Percentiles rank a stretch among this genome's conserved stretches.
Conservation (phyloP, 2,113 vertebrate species). For the Bambusicola thoracicus region DNA sequence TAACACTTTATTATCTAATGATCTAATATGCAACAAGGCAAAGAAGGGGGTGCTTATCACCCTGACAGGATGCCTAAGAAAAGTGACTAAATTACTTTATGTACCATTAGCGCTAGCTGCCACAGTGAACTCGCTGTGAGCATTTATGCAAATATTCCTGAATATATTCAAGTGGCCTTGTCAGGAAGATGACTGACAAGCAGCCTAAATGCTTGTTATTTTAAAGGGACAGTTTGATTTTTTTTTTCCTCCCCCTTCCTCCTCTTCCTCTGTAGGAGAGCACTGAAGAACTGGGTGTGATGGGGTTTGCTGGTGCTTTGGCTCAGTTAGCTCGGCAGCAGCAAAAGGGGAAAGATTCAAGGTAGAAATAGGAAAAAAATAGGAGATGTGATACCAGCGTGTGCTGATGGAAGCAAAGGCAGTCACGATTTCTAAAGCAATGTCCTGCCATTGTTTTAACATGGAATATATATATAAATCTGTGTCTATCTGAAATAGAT, state of each 20-base stretch:
- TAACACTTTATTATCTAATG: slow-evolving; percentile 88
- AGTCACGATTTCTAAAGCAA: neutral
- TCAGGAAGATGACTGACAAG: slow-evolving; percentile 80
- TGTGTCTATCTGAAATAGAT: neutral
- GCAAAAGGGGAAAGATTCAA: neutral
- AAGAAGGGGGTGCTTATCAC: slow-evolving; percentile 81
- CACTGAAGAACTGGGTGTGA: neutral
- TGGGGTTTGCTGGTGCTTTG: neutral
- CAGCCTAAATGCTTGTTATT: slow-evolving; percentile 74
- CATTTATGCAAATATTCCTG: slow-evolving; percentile 83
- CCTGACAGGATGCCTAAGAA: slow-evolving; percentile 81
- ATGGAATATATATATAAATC: neutral
- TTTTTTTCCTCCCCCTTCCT: neutral
- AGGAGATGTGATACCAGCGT: neutral
- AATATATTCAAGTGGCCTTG: slow-evolving; percentile 82
- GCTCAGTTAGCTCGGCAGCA: slow-evolving; percentile 7
- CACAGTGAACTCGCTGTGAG: slow-evolving; percentile 79
- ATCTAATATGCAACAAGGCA: slow-evolving; percentile 87
- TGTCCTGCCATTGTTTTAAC: neutral
- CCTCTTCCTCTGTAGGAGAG: neutral
- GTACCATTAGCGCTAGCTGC: slow-evolving; percentile 83
- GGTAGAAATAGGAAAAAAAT: neutral
- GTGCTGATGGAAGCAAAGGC: neutral
- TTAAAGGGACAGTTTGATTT: slow-evolving; percentile 55
- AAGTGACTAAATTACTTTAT: slow-evolving; percentile 87